A percentile compares a stretch with the other conserved stretches of the same genome.
Evolutionary conservation across 1,140 invertebrate genomes (phyloP).

Genomic region (Drosophila parvula): DNA sequence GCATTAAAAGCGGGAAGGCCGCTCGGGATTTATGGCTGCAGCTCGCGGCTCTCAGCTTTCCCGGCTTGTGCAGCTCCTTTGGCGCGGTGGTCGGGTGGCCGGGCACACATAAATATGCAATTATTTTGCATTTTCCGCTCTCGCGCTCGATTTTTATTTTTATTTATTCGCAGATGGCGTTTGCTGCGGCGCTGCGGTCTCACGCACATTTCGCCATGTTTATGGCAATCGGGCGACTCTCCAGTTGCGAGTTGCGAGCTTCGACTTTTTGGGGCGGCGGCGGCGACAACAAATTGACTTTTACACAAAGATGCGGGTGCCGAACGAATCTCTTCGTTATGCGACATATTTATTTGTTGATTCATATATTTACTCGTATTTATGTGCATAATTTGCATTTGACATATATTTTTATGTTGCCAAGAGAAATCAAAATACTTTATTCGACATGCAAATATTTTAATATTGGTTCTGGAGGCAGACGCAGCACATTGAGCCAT

Average conservation of each 20-base stretch:
- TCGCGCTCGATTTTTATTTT: slow-evolving; percentile 43
- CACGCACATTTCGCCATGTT: slow-evolving; percentile 70
- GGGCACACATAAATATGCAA: slow-evolving; percentile 75
- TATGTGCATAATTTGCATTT: slow-evolving; percentile 78
- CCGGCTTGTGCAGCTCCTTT: slow-evolving; percentile 25
- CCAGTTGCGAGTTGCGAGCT: slow-evolving; percentile 1
- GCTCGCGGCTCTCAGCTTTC: no score
- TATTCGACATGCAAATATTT: slow-evolving; percentile 28
- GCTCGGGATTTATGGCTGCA: slow-evolving; percentile 54
- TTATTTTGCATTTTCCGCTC: slow-evolving; percentile 75
- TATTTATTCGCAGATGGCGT: slow-evolving; percentile 51
- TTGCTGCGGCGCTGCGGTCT: slow-evolving; percentile 37
- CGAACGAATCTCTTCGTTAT: slow-evolving; percentile 40
- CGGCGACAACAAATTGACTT: slow-evolving; percentile 75
- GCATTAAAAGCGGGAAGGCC: slow-evolving; percentile 53
- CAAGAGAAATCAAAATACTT: slow-evolving; percentile 46
- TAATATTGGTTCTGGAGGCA: slow-evolving; percentile 12
- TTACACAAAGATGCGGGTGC: slow-evolving; percentile 45
- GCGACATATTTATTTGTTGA: slow-evolving; percentile 78
- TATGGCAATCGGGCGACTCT: slow-evolving; percentile 58
- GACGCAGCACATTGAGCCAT: slow-evolving; percentile 2
- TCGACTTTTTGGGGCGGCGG: slow-evolving; percentile 58
- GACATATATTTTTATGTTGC: slow-evolving; percentile 75
- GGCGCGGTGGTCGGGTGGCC: slow-evolving; percentile 54
- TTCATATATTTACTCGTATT: slow-evolving; percentile 70